A percentile compares a stretch with the other conserved stretches of the same genome.
Evolutionary conservation across 30 jellyfish, hydroid and myxozoan species (phyloP).

Genomic region (Pelagia noctiluca): DNA sequence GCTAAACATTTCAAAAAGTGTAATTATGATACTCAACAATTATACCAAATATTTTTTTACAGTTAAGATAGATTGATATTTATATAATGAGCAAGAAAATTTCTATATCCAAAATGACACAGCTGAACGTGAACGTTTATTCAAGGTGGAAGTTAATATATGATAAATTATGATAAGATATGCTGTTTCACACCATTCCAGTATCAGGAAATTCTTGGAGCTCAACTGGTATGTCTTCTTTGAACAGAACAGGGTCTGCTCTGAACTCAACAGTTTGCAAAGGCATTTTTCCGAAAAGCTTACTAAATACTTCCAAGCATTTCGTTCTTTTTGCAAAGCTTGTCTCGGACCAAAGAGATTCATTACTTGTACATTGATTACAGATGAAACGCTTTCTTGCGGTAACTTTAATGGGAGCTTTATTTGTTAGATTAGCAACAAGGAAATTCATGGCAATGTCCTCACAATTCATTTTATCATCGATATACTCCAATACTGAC

Average conservation of each 20-base stretch:
- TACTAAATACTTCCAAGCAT: constrained; percentile 74
- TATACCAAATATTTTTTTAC: too few relatives aligned
- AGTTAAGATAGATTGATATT: too few relatives aligned
- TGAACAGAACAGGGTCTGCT: constrained; percentile 92
- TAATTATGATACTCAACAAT: too few relatives aligned
- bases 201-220: constrained; percentile 77
- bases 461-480: constrained; percentile 91
- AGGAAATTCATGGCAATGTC: constrained; percentile 95
- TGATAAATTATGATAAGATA: not conserved
- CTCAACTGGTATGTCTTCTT: constrained; percentile 70
- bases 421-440: constrained; percentile 86
- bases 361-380: constrained; percentile 82
- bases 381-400: constrained; percentile 94
- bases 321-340: constrained; percentile 88
- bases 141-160: not conserved
- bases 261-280: constrained; percentile 85
- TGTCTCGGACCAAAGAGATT: constrained; percentile 95
- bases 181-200: constrained; percentile 64
- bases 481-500: constrained; percentile 59
- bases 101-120: too few relatives aligned
- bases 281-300: constrained; percentile 91
- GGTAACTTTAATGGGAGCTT: constrained; percentile 93
- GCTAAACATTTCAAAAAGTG: too few relatives aligned
- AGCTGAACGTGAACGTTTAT: too few relatives aligned
- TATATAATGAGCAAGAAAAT: too few relatives aligned